Percentiles rank a stretch among this genome's conserved stretches.
Conservation (phyloP, 1,140 invertebrate genomes). For the Sitobion miscanthi region DNA sequence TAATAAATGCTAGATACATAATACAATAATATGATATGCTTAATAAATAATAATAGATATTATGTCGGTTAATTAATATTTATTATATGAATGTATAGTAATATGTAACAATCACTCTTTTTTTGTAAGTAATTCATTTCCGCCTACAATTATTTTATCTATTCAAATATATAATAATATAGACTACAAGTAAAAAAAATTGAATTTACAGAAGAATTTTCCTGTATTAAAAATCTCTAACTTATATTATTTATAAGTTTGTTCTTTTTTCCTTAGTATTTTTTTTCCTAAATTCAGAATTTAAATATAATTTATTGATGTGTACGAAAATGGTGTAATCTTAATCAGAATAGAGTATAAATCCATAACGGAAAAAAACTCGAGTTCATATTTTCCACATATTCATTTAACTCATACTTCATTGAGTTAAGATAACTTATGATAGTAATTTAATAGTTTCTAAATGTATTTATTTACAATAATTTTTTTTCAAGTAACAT, state of each 20-base stretch:
- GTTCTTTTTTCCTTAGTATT: not conserved
- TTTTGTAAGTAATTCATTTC: no score
- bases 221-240: not conserved
- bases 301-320: not conserved
- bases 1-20: no score
- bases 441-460: not conserved
- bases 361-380: not conserved
- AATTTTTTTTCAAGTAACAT: not conserved
- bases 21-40: no score
- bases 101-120: no score
- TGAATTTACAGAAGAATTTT: not conserved
- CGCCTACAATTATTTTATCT: no score
- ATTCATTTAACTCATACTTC: no score
- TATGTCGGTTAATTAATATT: no score
- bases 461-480: not conserved
- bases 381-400: no score
- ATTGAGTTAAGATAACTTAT: not conserved
- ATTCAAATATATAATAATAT: no score
- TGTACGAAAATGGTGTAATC: not conserved
- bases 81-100: no score
- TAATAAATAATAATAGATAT: no score
- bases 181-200: no score
- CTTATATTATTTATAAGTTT: not conserved
- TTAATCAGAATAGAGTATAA: not conserved
- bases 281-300: not conserved